Evolutionary conservation across 1,140 invertebrate species (phyloP), one percentile per base, ranked within the genome.

Genomic region (Mamestra configurata): DNA sequence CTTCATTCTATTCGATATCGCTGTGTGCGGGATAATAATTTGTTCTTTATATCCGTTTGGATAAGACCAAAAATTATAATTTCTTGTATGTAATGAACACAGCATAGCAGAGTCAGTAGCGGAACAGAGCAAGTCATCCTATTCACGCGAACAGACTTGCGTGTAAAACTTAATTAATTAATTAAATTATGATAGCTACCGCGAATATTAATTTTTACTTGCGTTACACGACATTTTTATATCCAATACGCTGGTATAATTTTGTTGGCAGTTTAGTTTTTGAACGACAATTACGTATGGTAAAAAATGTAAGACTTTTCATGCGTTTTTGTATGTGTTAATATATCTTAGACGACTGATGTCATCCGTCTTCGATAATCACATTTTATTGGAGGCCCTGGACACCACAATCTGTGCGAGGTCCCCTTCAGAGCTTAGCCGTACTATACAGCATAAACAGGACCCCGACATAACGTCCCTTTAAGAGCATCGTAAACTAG

Each of bases 401-500:
- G 24, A 46, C 11, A 15, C 66, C 37, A 70, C 66, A 70, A 70
- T 70, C 66, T 70, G 40, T 15, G 40, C 18, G 40, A 2, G n/a
- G 53, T 70, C 66, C 66, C 66, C 66, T 22, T 40, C 35, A 66
- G 6, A 40, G n/a, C 35, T 31, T 40, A 66, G 59, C 59, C 68
- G 24, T 5, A 37, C 71, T 24, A 40, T 72, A 6, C 37, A n/a
- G 20, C 27, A 61, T 76, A 61, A 76, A 64, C 57, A 76, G 2
- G 15, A 59, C 51, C 51, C 71, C 71, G 5, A 59, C 40, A 76
- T 76, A 31, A 76, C 49, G 57, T 51, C 73, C 57, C 15, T 80
- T 81, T 77, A 27, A 78, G 78, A 78, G 77, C 51, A 73, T 59
- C 83, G 84, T 86, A 90, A 87, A 81, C 73, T 73, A 80, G 84